These are phyloP conservation scores for Diphyllodes magnificus DNA, from an alignment of 2,113 vertebrate species.

Conservation along the genomic window DNA sequence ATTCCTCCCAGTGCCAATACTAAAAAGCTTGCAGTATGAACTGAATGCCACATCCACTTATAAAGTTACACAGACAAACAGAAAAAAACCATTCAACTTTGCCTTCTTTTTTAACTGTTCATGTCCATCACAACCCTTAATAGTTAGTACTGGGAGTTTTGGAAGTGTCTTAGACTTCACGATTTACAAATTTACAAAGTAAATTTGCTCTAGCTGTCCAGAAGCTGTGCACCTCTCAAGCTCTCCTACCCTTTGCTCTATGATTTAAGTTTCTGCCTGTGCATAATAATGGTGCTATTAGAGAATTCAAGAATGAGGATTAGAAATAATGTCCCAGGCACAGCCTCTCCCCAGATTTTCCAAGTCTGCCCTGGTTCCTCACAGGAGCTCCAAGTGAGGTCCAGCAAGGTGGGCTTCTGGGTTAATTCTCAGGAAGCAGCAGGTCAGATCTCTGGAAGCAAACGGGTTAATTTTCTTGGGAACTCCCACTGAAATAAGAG, in stretches of 20 bases:
- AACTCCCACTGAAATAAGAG: background rate
- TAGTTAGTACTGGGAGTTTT: background rate
- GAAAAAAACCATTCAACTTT: background rate
- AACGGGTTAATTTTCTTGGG: background rate
- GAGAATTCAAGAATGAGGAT: background rate
- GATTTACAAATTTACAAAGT: background rate
- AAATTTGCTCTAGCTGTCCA: background rate
- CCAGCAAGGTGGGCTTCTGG: background rate
- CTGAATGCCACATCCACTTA: background rate
- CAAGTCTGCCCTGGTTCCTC: background rate
- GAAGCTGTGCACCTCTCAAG: background rate
- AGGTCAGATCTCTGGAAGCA: background rate
- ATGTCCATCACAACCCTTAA: background rate
- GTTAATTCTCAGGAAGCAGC: background rate
- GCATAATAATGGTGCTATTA: background rate
- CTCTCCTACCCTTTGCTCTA: background rate
- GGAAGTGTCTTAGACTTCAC: background rate
- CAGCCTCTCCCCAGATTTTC: background rate
- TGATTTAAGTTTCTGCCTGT: background rate
- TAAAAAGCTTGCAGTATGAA: background rate
- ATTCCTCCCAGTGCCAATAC: background rate
- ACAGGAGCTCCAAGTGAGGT: background rate
- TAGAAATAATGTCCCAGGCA: background rate
- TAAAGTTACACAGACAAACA: background rate
- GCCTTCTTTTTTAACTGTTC: background rate